A percentile compares a stretch with the other conserved stretches of the same genome.
Conservation (phyloP, 2,797 vertebrate species). For the Lophotriccus pileatus region DNA sequence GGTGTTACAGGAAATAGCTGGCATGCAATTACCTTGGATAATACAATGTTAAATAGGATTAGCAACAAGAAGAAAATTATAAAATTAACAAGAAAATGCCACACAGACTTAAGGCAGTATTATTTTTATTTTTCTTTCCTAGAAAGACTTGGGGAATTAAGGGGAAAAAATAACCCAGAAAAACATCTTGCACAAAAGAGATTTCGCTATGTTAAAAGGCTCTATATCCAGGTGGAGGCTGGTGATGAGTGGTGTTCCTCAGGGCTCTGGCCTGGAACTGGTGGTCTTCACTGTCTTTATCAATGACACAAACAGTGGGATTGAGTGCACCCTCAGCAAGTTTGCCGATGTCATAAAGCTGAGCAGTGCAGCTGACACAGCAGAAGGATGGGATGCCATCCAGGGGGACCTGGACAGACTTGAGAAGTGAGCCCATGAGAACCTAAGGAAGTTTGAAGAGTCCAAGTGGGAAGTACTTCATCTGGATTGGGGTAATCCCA, state of each 20-base stretch:
- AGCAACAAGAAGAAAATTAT: not conserved
- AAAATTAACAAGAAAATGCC: not conserved
- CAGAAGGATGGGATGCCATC: not conserved
- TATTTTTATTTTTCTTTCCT: not conserved
- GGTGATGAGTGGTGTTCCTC: not conserved
- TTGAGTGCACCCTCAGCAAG: not conserved
- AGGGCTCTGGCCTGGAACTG: not conserved
- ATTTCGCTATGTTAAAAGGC: not conserved
- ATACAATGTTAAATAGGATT: not conserved
- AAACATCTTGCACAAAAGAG: fast-evolving
- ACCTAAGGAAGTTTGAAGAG: not conserved
- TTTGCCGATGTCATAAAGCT: not conserved
- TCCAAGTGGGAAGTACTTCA: not conserved
- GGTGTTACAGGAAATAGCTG: slow-evolving; percentile 58
- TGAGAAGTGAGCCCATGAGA: not conserved
- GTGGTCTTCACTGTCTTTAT: not conserved
- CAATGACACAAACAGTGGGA: not conserved
- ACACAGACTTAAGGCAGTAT: not conserved
- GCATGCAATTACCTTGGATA: slow-evolving; percentile 33
- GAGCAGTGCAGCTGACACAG: not conserved
- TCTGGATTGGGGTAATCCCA: not conserved
- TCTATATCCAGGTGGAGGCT: not conserved
- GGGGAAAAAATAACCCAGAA: not conserved
- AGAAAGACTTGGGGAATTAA: not conserved
- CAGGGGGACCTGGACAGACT: not conserved